These are phyloP conservation scores for Drosophila villosipedis DNA, from an alignment of 2,888 invertebrate genomes.

Conservation along the genomic window DNA sequence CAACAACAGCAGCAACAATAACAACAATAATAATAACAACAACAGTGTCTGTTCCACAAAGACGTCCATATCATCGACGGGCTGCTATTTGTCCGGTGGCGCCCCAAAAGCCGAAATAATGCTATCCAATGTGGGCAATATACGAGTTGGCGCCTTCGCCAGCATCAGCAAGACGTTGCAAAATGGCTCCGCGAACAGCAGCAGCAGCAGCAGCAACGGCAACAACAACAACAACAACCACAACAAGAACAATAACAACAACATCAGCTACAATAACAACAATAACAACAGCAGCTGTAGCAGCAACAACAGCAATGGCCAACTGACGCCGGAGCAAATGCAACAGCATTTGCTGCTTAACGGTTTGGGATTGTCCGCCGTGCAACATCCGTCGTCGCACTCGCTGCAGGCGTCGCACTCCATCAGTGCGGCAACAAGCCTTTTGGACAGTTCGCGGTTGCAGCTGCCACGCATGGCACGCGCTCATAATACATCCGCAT, in stretches of 20 bases:
- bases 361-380: conserved; percentile 80
- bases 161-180: conserved; percentile 77
- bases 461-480: conserved; percentile 71
- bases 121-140: conserved; percentile 78
- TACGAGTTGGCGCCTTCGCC: conserved; percentile 81
- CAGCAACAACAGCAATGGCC: conserved; percentile 37
- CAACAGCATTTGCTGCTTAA: conserved; percentile 76
- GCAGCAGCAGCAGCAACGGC: conserved; percentile 23
- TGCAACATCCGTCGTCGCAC: conserved; percentile 65
- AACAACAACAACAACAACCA: conserved; percentile 44
- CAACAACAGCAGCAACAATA: conserved; percentile 30
- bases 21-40: conserved; percentile 26
- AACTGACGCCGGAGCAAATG: conserved; percentile 73
- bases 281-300: conserved; percentile 32
- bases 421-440: conserved; percentile 54
- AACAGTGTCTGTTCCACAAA: conserved; percentile 59
- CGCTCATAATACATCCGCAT: conserved; percentile 40
- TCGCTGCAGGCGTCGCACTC: conserved; percentile 40
- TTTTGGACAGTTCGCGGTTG: conserved; percentile 44
- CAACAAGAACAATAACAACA: conserved; percentile 33
- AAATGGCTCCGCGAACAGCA: conserved; percentile 53
- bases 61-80: conserved; percentile 63
- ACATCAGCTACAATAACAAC: conserved; percentile 23
- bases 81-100: conserved; percentile 61
- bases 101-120: conserved; percentile 73